A percentile compares a stretch with the other conserved stretches of the same genome.
Evolutionary conservation across 2,797 vertebrate genomes (phyloP).

Genomic region (Lagodon rhomboides): DNA sequence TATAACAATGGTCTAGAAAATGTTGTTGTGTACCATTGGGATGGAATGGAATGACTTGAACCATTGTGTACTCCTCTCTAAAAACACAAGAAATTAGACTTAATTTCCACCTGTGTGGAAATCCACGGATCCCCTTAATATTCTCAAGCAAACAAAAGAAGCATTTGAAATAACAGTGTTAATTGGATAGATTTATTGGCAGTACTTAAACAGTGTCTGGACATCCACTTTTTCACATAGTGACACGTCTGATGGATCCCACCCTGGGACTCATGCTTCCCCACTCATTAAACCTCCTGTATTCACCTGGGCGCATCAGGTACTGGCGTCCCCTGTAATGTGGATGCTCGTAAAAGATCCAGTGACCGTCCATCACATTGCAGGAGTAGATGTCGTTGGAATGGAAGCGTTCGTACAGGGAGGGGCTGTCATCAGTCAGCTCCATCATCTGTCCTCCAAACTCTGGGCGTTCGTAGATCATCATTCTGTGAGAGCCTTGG

Average conservation of each 20-base stretch:
- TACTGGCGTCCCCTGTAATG: slow-evolving; percentile 76
- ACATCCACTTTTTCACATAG: slow-evolving; percentile 47
- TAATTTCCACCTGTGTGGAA: background rate
- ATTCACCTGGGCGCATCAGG: slow-evolving; percentile 73
- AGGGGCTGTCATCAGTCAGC: slow-evolving; percentile 72
- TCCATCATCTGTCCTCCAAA: slow-evolving; percentile 75
- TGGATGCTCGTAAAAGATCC: slow-evolving; percentile 80
- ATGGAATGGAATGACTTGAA: background rate
- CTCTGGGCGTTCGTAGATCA: slow-evolving; percentile 72
- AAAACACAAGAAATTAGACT: background rate
- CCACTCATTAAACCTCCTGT: slow-evolving; percentile 77
- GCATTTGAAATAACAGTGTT: background rate
- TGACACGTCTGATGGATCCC: slow-evolving; percentile 75
- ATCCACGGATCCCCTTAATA: background rate
- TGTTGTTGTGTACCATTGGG: background rate
- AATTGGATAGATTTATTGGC: slow-evolving; percentile 41
- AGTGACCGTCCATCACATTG: slow-evolving; percentile 72
- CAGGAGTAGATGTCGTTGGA: slow-evolving; percentile 71
- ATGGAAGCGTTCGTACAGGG: slow-evolving; percentile 70
- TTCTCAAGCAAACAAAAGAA: background rate
- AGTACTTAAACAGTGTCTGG: slow-evolving; percentile 8
- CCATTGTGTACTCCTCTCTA: background rate
- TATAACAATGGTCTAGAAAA: background rate
- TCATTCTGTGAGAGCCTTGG: slow-evolving; percentile 73
- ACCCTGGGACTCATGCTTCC: slow-evolving; percentile 72